Conservation (phyloP, 2,888 invertebrate genomes). For the Papilio demoleus region DNA sequence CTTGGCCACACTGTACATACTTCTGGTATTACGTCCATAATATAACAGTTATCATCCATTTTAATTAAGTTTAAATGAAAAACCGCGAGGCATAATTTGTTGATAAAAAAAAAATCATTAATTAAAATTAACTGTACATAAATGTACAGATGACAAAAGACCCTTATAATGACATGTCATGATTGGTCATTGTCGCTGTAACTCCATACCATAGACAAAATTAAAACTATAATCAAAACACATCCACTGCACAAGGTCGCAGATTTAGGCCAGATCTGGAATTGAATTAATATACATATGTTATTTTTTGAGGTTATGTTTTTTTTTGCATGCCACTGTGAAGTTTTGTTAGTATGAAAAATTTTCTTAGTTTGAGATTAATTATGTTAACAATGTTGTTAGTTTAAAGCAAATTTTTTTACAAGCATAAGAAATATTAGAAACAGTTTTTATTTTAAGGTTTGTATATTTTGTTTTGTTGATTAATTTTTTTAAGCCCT, state of each 20-base stretch:
- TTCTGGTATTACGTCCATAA: too few species aligned
- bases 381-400: not conserved
- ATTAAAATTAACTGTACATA: not conserved
- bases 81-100: not conserved
- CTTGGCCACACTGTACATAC: too few species aligned
- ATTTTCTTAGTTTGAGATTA: not conserved
- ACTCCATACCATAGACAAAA: not conserved
- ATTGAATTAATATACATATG: not conserved
- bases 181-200: not conserved
- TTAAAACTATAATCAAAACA: conserved; percentile 4
- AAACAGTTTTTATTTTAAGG: not conserved
- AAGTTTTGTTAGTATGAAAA: not conserved
- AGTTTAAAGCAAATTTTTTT: conserved; percentile 7
- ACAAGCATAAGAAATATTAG: conserved; percentile 1
- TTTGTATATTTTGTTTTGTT: not conserved
- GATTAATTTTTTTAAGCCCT: not conserved
- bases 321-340: not conserved
- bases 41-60: too few species aligned
- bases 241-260: conserved; percentile 17
- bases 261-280: conserved; percentile 21
- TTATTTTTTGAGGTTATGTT: not conserved
- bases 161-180: not conserved
- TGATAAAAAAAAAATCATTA: not conserved
- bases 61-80: too few species aligned
- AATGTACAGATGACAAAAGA: not conserved